Evolutionary conservation across 2,797 vertebrate genomes (phyloP).

Genomic region (Siniperca scherzeri): DNA sequence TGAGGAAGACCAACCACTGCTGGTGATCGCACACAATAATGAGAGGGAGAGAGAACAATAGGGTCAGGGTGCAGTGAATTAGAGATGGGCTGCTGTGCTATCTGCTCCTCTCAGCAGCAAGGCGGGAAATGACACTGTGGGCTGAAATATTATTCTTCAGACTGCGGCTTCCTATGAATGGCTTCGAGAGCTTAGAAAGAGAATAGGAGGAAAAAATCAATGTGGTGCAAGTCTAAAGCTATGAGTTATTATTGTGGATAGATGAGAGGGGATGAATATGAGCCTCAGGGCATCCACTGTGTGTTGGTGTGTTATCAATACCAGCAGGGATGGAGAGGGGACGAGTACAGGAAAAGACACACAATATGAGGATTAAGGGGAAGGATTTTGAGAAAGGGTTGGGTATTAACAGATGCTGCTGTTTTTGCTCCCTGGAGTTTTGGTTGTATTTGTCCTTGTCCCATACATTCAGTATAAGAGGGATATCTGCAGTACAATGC

Average conservation of each 20-base stretch:
- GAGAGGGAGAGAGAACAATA: not conserved
- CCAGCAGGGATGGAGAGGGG: not conserved
- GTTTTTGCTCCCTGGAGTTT: not conserved
- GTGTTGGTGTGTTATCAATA: conserved; percentile 15
- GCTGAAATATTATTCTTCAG: conserved; percentile 47
- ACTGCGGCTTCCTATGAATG: conserved; percentile 12
- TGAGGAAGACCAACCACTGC: not conserved
- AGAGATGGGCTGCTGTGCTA: conserved; percentile 25
- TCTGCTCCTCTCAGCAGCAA: conserved; percentile 50
- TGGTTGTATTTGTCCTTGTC: not conserved
- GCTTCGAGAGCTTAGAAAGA: not conserved
- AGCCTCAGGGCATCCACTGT: not conserved
- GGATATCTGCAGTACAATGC: not conserved
- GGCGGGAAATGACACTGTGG: conserved; percentile 21
- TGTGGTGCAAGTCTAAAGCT: conserved; percentile 34
- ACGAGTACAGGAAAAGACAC: not conserved
- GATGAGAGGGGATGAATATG: conserved; percentile 29
- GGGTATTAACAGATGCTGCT: not conserved
- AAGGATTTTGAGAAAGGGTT: not conserved
- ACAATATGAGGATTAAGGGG: not conserved
- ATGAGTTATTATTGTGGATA: conserved; percentile 69
- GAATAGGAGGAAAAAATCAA: conserved; percentile 44
- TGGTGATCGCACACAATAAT: not conserved
- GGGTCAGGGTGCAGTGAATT: not conserved
- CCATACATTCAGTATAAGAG: not conserved